Evolutionary conservation across 2,113 vertebrate species (phyloP).

Genomic region (Strigops habroptila): DNA sequence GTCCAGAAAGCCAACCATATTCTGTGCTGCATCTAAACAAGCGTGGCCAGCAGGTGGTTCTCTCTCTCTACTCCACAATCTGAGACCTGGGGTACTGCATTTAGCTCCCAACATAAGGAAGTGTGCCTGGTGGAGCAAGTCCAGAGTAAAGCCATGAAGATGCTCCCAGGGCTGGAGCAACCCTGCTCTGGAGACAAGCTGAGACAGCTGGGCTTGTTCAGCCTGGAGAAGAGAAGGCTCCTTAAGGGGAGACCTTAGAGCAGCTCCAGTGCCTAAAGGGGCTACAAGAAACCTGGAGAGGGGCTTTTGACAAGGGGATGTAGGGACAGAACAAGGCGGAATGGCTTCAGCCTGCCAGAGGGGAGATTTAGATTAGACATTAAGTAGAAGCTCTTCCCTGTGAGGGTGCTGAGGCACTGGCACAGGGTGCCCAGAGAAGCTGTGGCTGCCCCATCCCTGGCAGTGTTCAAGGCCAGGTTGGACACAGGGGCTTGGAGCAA

Average conservation of each 20-base stretch:
- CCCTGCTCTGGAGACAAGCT: not conserved
- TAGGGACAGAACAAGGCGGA: not conserved
- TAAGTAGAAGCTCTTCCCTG: not conserved
- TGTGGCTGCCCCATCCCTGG: not conserved
- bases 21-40: not conserved
- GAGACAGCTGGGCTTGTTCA: not conserved
- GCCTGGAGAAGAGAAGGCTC: not conserved
- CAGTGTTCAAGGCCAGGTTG: not conserved
- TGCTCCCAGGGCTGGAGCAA: not conserved
- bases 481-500: not conserved
- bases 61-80: not conserved
- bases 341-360: not conserved
- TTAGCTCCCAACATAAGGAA: not conserved
- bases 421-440: not conserved
- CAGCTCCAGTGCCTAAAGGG: not conserved
- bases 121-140: not conserved
- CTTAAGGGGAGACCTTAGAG: not conserved
- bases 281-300: not conserved
- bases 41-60: not conserved
- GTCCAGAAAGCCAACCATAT: not conserved
- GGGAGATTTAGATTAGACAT: not conserved
- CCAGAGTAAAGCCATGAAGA: not conserved
- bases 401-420: not conserved
- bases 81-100: not conserved
- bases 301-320: not conserved